Conservation (phyloP, 2,113 vertebrate species). For the Eurystomus gularis region DNA sequence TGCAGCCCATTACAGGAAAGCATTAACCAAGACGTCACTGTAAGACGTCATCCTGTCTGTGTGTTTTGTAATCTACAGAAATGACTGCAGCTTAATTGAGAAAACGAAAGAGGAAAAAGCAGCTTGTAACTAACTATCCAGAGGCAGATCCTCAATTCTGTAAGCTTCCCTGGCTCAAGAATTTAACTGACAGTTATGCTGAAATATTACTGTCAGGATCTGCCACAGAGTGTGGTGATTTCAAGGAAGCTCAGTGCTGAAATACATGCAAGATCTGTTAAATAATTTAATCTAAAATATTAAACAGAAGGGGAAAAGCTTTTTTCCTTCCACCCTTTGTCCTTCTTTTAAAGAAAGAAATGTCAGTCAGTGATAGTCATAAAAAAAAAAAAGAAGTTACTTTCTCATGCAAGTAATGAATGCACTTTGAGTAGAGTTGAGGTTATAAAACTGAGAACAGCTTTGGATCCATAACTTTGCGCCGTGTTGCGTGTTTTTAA, state of each 20-base stretch:
- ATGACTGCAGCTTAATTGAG: neutral
- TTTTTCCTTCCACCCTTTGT: neutral
- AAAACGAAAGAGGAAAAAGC: constrained; percentile 35
- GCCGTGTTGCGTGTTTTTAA: neutral
- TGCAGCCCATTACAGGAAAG: neutral
- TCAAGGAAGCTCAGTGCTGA: neutral
- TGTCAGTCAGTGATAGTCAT: neutral
- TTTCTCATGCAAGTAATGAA: neutral
- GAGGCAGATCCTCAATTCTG: neutral
- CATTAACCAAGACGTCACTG: neutral
- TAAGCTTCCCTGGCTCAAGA: neutral
- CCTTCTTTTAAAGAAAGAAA: neutral
- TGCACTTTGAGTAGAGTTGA: neutral
- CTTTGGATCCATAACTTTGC: neutral
- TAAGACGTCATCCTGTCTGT: neutral
- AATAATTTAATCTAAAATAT: neutral
- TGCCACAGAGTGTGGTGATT: neutral
- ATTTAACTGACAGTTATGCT: neutral
- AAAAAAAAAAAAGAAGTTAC: neutral
- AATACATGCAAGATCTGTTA: neutral
- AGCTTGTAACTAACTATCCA: neutral
- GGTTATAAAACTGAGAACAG: neutral
- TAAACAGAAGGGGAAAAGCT: neutral
- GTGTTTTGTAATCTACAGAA: constrained; percentile 30
- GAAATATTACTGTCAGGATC: neutral